These are phyloP conservation scores for Phytoseiulus persimilis DNA, from an alignment of 2,888 invertebrate genomes.

Conservation along the genomic window DNA sequence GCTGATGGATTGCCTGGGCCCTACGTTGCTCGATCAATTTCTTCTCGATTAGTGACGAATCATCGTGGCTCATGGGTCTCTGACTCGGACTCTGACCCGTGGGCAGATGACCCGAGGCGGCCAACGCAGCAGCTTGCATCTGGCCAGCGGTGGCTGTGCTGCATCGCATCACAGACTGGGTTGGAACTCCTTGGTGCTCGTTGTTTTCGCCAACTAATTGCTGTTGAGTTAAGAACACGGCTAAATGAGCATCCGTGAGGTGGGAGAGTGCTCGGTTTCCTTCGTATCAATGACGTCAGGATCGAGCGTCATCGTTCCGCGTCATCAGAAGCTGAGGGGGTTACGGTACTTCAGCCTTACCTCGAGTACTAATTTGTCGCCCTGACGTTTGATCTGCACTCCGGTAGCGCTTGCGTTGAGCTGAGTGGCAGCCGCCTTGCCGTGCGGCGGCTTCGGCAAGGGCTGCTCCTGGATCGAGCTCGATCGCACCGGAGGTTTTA, in stretches of 20 bases:
- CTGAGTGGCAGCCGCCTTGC: conserved; percentile 12
- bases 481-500: conserved; percentile 32
- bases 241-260: too few species aligned
- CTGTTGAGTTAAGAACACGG: not conserved
- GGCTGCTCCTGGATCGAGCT: conserved; percentile 33
- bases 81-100: conserved; percentile 25
- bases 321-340: too few species aligned
- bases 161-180: conserved; percentile 39
- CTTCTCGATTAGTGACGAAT: conserved; percentile 38
- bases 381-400: conserved; percentile 31
- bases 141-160: conserved; percentile 37
- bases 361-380: conserved; percentile 29
- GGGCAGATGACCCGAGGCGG: conserved; percentile 28
- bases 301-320: too few species aligned
- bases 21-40: conserved; percentile 31
- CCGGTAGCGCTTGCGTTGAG: conserved; percentile 35
- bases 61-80: conserved; percentile 33
- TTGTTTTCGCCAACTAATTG: conserved; percentile 26
- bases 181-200: conserved; percentile 36
- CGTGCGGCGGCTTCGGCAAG: conserved; percentile 14
- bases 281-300: not conserved
- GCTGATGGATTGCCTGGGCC: conserved; percentile 31
- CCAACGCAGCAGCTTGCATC: conserved; percentile 32
- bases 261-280: not conserved
- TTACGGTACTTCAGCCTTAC: not conserved